phyloP scores from a whole-genome alignment of 2,797 vertebrate species.

The Sternarchorhynchus goeldii region DNA sequence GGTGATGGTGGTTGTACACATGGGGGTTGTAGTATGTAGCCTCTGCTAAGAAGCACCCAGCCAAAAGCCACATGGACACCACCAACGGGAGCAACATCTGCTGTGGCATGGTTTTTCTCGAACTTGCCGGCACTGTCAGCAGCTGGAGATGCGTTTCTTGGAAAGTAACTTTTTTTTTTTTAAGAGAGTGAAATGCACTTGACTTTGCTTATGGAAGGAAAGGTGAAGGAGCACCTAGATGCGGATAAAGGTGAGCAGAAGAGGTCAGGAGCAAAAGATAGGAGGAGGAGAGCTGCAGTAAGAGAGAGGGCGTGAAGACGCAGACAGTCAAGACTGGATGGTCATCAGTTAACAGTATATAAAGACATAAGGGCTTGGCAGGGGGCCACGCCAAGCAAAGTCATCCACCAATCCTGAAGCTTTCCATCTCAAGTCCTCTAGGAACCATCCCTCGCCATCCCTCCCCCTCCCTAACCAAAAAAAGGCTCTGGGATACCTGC shows the following conservation, averaged over 20 bases:
- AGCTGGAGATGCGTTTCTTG: conserved; percentile 50
- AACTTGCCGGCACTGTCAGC: conserved; percentile 39
- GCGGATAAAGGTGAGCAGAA: conserved; percentile 52
- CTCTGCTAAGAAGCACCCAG: conserved; percentile 72
- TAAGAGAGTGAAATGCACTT: conserved; percentile 33
- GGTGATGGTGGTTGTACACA: conserved; percentile 73
- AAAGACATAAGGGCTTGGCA: conserved; percentile 83
- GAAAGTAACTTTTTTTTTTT: conserved; percentile 38
- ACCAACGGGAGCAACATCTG: conserved; percentile 67
- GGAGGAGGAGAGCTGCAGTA: conserved; percentile 36
- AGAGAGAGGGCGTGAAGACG: conserved; percentile 66
- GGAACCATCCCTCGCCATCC: conserved; percentile 68
- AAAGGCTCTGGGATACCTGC: conserved; percentile 74
- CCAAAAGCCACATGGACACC: conserved; percentile 72
- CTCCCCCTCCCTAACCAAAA: conserved; percentile 53
- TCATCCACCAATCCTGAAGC: conserved; percentile 80
- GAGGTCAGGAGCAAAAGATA: conserved; percentile 52
- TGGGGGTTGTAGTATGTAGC: conserved; percentile 79
- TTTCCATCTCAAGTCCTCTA: conserved; percentile 76
- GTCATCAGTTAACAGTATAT: conserved; percentile 82
- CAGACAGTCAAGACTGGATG: conserved; percentile 76
- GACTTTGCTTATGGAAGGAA: conserved; percentile 19
- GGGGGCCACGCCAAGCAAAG: conserved; percentile 72
- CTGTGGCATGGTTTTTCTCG: conserved; percentile 67
- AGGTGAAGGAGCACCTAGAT: conserved; percentile 37